A percentile compares a stretch with the other conserved stretches of the same genome.
Evolutionary conservation across 2,797 vertebrate genomes (phyloP).

Genomic region (Esox masquinongy): DNA sequence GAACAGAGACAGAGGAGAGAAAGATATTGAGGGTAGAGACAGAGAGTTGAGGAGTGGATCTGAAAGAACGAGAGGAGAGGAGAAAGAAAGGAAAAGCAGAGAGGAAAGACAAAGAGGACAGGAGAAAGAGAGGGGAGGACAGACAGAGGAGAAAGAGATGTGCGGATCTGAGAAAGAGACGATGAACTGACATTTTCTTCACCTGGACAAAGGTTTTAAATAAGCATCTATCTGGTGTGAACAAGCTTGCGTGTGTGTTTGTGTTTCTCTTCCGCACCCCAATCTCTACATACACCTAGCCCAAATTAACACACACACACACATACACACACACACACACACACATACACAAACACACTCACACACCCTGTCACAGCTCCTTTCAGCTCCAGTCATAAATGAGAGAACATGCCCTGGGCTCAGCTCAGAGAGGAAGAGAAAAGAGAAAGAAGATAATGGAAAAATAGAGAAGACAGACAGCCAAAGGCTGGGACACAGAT

Average conservation of each 20-base stretch:
- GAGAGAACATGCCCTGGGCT: slow-evolving; percentile 65
- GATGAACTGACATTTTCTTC: no score
- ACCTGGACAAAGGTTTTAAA: no score
- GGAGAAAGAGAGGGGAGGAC: neutral
- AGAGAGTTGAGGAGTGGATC: no score
- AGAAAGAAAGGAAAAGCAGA: no score
- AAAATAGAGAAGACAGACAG: slow-evolving; percentile 25
- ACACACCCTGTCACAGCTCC: slow-evolving; percentile 58
- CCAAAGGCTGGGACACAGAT: slow-evolving; percentile 11
- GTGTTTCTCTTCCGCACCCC: neutral
- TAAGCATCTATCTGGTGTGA: no score
- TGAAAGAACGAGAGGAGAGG: no score
- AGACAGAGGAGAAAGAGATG: no score
- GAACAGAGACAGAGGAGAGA: no score
- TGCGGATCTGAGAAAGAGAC: no score
- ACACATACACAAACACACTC: neutral
- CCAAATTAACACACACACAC: neutral
- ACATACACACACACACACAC: neutral
- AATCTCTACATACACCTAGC: neutral
- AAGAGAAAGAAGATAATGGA: slow-evolving; percentile 38
- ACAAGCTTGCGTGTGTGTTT: neutral
- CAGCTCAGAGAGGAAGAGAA: slow-evolving; percentile 55
- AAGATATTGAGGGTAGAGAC: no score
- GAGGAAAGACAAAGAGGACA: neutral
- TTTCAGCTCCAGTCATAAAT: slow-evolving; percentile 62